Evolutionary conservation across 2,888 invertebrate genomes (phyloP).

Genomic region (Tholera decimalis): DNA sequence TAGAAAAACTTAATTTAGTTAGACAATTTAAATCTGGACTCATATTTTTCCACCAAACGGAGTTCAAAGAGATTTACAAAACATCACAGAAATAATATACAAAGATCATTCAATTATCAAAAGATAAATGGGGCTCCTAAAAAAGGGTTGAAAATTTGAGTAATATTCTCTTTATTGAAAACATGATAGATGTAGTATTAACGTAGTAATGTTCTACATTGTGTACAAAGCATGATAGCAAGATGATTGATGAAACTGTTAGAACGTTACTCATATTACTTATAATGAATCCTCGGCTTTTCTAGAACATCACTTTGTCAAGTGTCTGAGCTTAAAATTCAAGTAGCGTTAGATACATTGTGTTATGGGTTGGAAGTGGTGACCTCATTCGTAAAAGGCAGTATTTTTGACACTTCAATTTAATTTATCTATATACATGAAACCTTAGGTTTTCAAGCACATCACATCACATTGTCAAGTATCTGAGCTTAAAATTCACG

Average conservation of each 20-base stretch:
- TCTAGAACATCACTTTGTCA: slow-evolving; percentile 2
- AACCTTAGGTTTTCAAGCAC: too few species aligned
- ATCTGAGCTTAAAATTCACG: too few species aligned
- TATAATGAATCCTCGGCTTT: slow-evolving; percentile 19
- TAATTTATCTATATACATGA: too few species aligned
- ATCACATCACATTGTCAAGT: too few species aligned
- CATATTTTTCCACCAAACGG: neutral
- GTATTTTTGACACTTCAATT: neutral
- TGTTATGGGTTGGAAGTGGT: neutral
- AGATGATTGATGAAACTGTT: slow-evolving; percentile 36
- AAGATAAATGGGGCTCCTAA: neutral
- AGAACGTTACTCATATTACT: slow-evolving; percentile 1
- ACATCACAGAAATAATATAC: slow-evolving; percentile 4
- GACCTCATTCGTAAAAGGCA: neutral
- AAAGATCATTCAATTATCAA: neutral
- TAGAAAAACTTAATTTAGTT: too few species aligned
- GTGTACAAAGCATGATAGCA: neutral
- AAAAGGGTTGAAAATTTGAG: neutral
- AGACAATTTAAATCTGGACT: neutral
- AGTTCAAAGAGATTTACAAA: slow-evolving; percentile 6
- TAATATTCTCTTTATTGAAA: slow-evolving; percentile 1
- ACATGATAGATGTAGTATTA: neutral
- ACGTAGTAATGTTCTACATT: neutral
- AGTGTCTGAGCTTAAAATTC: neutral
- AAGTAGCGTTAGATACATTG: neutral